A percentile compares a stretch with the other conserved stretches of the same genome.
Evolutionary conservation across 1,140 invertebrate species (phyloP).

Genomic region (Eriocheir sinensis): DNA sequence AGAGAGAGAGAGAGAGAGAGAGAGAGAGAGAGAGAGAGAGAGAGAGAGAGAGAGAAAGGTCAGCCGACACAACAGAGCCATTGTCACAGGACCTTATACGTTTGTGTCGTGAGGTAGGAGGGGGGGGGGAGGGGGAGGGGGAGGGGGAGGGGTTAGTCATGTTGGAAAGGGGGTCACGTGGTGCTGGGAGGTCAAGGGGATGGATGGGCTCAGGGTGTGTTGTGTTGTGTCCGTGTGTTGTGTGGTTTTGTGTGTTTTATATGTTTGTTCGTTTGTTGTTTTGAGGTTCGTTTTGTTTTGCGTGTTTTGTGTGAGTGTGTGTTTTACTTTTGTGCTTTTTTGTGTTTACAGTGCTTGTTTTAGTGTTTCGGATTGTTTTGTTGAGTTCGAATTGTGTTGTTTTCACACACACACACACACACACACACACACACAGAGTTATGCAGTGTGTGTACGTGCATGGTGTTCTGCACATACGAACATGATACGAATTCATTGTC

Average conservation of each 20-base stretch:
- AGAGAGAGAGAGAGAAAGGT: no score
- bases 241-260: neutral
- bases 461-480: no score
- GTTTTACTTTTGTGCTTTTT: neutral
- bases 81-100: neutral
- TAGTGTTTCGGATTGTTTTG: neutral
- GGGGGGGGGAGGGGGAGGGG: neutral
- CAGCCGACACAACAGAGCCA: no score
- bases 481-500: no score
- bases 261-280: no score
- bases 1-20: neutral
- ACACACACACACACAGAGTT: no score
- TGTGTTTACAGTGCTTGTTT: neutral
- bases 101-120: neutral
- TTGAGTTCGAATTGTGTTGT: neutral
- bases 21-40: neutral
- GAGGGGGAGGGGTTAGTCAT: no score
- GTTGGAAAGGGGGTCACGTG: neutral
- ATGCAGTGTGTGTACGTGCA: no score
- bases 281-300: neutral
- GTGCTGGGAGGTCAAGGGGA: no score
- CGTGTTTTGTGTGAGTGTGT: no score
- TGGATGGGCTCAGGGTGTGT: no score
- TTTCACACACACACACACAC: neutral
- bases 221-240: no score